These are phyloP conservation scores for Galerucella calmariensis DNA, from an alignment of 2,888 invertebrate genomes.

Conservation along the genomic window DNA sequence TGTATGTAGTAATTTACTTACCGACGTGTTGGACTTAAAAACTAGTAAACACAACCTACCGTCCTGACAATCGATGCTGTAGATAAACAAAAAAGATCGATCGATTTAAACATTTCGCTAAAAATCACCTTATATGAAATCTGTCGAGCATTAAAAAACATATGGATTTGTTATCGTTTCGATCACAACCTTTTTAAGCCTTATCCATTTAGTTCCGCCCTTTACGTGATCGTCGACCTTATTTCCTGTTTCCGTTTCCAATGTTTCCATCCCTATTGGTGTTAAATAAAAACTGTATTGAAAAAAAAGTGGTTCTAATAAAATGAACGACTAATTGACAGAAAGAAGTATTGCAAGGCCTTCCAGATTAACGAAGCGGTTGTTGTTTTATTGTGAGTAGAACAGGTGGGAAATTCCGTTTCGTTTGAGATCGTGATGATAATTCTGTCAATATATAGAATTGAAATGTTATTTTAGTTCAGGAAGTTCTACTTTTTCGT, in stretches of 20 bases:
- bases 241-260: slow-evolving; percentile 27
- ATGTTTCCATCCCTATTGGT: slow-evolving; percentile 10
- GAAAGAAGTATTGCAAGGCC: background rate
- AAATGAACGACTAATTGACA: background rate
- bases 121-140: background rate
- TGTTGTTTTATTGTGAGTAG: background rate
- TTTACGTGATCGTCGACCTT: slow-evolving; percentile 25
- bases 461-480: too few species aligned
- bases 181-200: slow-evolving; percentile 23
- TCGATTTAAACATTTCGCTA: too few species aligned
- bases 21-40: too few species aligned
- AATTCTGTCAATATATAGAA: too few species aligned
- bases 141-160: background rate
- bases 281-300: background rate
- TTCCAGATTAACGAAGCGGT: background rate
- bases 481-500: too few species aligned
- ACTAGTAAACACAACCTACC: too few species aligned
- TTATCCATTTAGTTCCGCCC: slow-evolving; percentile 15
- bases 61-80: too few species aligned
- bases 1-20: too few species aligned
- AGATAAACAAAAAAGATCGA: too few species aligned
- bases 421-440: background rate
- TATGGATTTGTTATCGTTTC: slow-evolving; percentile 14
- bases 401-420: background rate
- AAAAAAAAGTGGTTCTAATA: background rate